Conservation (phyloP, 1,140 invertebrate genomes). For the Drosophila ohnishii region DNA sequence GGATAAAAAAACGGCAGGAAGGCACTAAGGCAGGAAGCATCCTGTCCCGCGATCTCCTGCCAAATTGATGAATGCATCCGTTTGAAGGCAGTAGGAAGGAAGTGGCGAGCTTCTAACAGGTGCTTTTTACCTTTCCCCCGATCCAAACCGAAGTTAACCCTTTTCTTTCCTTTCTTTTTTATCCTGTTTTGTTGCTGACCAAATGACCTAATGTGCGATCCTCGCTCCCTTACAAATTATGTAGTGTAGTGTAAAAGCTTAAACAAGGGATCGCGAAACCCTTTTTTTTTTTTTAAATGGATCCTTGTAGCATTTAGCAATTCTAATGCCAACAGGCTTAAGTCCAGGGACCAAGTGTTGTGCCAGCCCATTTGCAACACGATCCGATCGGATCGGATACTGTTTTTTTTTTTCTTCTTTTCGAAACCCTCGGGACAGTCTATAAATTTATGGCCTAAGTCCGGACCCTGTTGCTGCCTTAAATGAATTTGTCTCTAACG, state of each 20-base stretch:
- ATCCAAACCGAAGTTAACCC: background rate
- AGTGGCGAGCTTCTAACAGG: constrained; percentile 65
- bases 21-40: constrained; percentile 41
- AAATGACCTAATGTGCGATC: constrained; percentile 75
- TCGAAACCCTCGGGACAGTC: constrained; percentile 62
- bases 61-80: constrained; percentile 82
- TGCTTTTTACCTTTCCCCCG: constrained; percentile 36
- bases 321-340: constrained; percentile 64
- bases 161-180: constrained; percentile 4
- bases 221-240: constrained; percentile 56
- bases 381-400: constrained; percentile 38
- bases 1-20: constrained; percentile 9
- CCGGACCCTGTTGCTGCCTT: background rate
- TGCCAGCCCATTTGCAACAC: constrained; percentile 64
- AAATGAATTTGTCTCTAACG: constrained; percentile 82
- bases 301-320: constrained; percentile 64
- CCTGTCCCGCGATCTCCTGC: constrained; percentile 60
- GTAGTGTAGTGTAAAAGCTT: constrained; percentile 65
- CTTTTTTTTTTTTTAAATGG: constrained; percentile 15
- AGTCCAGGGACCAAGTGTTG: constrained; percentile 41
- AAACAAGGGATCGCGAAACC: constrained; percentile 45
- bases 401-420: background rate
- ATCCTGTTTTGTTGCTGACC: constrained; percentile 41
- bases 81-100: constrained; percentile 66
- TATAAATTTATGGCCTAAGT: constrained; percentile 78